phyloP scores from a whole-genome alignment of 2,113 vertebrate species.

The Talpa occidentalis region DNA sequence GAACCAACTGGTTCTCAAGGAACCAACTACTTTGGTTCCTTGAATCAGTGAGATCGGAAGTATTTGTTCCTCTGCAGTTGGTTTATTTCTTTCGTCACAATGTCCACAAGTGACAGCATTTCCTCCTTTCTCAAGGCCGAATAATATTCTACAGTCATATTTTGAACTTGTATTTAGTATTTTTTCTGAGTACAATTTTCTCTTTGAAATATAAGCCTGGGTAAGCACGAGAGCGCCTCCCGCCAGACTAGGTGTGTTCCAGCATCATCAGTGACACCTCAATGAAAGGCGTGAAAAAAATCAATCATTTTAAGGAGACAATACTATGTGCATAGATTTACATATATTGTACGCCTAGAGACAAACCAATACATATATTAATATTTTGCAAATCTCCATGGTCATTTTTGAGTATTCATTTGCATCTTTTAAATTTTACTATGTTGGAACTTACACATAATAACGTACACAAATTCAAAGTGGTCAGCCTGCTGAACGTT shows the following conservation, averaged over 20 bases:
- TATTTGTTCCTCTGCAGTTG: neutral
- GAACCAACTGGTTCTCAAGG: too few relatives aligned
- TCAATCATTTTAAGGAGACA: neutral
- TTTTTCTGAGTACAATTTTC: slow-evolving; percentile 4
- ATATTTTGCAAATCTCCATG: neutral
- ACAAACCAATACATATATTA: neutral
- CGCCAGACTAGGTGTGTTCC: neutral
- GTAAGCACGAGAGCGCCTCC: neutral
- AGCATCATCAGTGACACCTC: neutral
- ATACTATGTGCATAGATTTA: neutral
- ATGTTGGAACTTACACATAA: neutral
- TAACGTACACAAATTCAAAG: neutral
- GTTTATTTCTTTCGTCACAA: neutral
- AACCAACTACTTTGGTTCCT: neutral
- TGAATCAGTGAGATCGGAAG: neutral
- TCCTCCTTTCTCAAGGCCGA: neutral
- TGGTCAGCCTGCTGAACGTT: neutral
- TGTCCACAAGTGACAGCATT: neutral
- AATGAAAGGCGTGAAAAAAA: neutral
- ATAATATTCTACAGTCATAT: neutral
- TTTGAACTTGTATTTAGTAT: neutral
- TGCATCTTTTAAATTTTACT: neutral
- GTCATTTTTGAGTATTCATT: neutral
- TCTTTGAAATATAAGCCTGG: neutral
- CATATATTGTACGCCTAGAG: neutral